phyloP scores from a whole-genome alignment of 2,888 invertebrate species.

The Mesorhabditis belari region DNA sequence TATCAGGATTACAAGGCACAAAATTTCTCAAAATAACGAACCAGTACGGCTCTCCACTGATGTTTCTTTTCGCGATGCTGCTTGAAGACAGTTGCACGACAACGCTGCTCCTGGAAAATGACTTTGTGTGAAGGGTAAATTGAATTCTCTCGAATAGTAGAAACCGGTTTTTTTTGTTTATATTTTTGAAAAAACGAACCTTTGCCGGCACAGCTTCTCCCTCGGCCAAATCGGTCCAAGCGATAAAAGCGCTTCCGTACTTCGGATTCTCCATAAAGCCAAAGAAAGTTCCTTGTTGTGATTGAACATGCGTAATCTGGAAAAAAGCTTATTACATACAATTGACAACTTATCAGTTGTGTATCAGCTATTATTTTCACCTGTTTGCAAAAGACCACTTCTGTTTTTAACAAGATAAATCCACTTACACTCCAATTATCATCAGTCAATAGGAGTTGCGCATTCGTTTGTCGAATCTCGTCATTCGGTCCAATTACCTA shows the following conservation, averaged over 20 bases:
- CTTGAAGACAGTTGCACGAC: conserved; percentile 21
- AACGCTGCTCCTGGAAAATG: conserved; percentile 1
- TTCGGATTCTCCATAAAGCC: conserved; percentile 26
- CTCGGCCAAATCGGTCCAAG: conserved; percentile 29
- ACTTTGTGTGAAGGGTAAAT: no score
- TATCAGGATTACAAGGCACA: no score
- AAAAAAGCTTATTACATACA: not conserved
- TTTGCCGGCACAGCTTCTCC: conserved; percentile 18
- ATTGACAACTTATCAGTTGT: no score
- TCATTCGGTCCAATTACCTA: conserved; percentile 12
- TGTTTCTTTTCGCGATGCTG: conserved; percentile 33
- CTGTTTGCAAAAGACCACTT: not conserved
- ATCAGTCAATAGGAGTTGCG: conserved; percentile 26
- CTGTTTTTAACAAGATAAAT: not conserved
- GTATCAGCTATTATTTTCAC: no score
- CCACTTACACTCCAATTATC: conserved; percentile 27
- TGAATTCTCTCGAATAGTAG: no score
- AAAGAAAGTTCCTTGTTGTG: conserved; percentile 10
- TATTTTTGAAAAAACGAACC: not conserved
- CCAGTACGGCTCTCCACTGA: conserved; percentile 25
- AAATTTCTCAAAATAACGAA: no score
- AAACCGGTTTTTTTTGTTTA: no score
- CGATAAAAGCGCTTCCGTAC: conserved; percentile 23
- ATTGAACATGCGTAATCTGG: conserved; percentile 12
- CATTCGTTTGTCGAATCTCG: conserved; percentile 11